Conservation (phyloP, 2,113 vertebrate genomes). For the Donacobius atricapilla region DNA sequence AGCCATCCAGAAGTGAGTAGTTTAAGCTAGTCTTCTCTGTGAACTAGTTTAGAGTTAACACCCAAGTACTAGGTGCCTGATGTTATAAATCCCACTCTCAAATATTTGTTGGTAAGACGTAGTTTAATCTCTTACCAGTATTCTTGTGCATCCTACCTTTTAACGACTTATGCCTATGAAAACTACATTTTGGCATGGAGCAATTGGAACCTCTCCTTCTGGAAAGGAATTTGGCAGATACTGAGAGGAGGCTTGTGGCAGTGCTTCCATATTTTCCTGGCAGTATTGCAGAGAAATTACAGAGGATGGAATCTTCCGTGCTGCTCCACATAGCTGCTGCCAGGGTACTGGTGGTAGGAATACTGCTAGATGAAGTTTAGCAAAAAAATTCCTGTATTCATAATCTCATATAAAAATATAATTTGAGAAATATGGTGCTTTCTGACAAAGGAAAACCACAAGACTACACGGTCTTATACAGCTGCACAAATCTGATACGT, state of each 20-base stretch:
- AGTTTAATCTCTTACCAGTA: neutral
- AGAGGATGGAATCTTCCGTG: constrained; percentile 40
- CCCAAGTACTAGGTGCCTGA: neutral
- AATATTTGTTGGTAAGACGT: neutral
- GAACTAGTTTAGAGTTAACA: neutral
- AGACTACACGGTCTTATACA: neutral
- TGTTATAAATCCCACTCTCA: neutral
- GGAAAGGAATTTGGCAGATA: constrained; percentile 38
- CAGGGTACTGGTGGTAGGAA: constrained; percentile 5
- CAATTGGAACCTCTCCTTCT: constrained; percentile 10
- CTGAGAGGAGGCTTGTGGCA: constrained; percentile 12
- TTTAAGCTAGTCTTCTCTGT: neutral
- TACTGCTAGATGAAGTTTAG: neutral
- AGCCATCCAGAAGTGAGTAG: neutral
- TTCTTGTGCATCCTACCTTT: neutral
- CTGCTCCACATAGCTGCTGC: neutral
- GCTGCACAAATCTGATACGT: neutral
- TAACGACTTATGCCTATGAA: neutral
- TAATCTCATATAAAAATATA: neutral
- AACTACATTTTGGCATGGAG: neutral
- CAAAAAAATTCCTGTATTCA: neutral
- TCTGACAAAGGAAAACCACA: neutral
- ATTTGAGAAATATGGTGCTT: neutral
- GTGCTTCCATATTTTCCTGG: constrained; percentile 54
- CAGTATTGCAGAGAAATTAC: neutral